These are phyloP conservation scores for Platysteira castanea DNA, from an alignment of 2,113 vertebrate species.

Conservation along the genomic window DNA sequence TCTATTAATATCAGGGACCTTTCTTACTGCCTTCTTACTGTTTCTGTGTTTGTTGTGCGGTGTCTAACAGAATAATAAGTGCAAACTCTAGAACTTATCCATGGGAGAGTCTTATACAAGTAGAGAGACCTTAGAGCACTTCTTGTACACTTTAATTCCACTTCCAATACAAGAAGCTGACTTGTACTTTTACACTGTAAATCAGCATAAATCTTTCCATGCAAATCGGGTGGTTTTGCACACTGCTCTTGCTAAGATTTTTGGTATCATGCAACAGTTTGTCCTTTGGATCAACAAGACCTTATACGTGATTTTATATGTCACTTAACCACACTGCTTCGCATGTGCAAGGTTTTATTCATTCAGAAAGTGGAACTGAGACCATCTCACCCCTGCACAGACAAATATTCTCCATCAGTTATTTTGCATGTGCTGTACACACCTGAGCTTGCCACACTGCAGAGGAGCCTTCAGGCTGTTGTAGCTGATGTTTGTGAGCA, in stretches of 20 bases:
- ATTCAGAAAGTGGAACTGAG: background rate
- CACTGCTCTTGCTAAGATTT: background rate
- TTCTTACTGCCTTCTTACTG: background rate
- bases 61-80: background rate
- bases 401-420: background rate
- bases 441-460: background rate
- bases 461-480: background rate
- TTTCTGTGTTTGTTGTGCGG: background rate
- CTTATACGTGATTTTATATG: accelerated
- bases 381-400: background rate
- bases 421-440: background rate
- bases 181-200: background rate
- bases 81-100: background rate
- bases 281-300: background rate
- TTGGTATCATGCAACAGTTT: background rate
- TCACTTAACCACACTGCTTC: background rate
- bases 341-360: background rate
- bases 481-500: background rate
- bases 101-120: background rate
- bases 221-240: background rate
- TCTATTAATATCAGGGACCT: background rate
- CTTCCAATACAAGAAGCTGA: background rate
- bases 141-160: background rate
- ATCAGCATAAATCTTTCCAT: background rate
- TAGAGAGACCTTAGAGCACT: background rate